phyloP scores from a whole-genome alignment of 2,797 vertebrate genomes.

The Poecilia velifera region DNA sequence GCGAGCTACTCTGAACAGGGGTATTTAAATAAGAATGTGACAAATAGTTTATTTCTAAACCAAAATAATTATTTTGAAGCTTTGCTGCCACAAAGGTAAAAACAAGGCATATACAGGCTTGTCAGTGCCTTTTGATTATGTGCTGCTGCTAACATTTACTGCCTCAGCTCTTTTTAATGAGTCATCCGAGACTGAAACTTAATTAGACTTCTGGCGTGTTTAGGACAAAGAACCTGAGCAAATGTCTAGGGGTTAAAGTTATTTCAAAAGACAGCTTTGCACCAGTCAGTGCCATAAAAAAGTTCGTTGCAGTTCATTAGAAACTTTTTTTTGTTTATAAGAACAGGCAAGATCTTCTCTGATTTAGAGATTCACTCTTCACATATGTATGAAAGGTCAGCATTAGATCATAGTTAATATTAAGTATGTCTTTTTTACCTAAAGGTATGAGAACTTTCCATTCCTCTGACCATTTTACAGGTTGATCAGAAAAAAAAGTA shows the following conservation, averaged over 20 bases:
- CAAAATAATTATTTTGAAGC: constrained; percentile 49
- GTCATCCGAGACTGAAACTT: constrained; percentile 76
- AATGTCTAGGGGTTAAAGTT: constrained; percentile 55
- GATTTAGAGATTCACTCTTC: constrained; percentile 63
- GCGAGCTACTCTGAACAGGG: constrained; percentile 7
- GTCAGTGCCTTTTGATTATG: constrained; percentile 65
- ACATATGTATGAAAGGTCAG: constrained; percentile 54
- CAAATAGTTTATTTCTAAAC: constrained; percentile 16
- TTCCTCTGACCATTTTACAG: constrained; percentile 15
- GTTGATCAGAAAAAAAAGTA: constrained; percentile 29
- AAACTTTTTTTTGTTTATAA: constrained; percentile 16
- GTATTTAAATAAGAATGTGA: constrained; percentile 22
- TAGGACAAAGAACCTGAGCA: constrained; percentile 57
- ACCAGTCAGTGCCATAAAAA: constrained; percentile 69
- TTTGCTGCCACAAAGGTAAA: constrained; percentile 8
- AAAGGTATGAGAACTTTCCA: not conserved
- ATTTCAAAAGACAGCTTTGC: constrained; percentile 49
- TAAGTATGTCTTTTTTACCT: not conserved
- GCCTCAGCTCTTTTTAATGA: constrained; percentile 77
- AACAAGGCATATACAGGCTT: constrained; percentile 27
- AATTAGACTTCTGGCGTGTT: constrained; percentile 82
- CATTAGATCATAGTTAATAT: not conserved
- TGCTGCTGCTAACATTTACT: constrained; percentile 69
- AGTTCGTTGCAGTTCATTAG: not conserved
- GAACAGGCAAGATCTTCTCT: constrained; percentile 64